phyloP scores from a whole-genome alignment of 1,140 invertebrate genomes.

The Neelides sp. region DNA sequence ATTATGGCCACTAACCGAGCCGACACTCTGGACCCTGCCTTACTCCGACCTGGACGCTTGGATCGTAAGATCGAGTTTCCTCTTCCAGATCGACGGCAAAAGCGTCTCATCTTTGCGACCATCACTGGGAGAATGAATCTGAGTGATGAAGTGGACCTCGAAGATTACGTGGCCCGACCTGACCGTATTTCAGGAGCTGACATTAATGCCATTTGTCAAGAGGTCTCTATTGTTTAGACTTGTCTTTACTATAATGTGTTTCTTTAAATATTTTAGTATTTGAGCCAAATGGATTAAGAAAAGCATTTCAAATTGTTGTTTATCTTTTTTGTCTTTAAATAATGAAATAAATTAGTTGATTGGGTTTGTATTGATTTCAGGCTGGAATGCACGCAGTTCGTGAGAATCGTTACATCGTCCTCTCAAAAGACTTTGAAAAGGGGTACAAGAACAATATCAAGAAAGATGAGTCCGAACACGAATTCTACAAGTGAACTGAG shows the following conservation, averaged over 20 bases:
- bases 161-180: constrained; percentile 95
- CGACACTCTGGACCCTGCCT: constrained; percentile 94
- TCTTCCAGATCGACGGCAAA: constrained; percentile 90
- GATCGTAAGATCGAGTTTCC: constrained; percentile 99
- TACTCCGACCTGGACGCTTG: constrained; percentile 88
- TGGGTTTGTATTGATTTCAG: constrained; percentile 35
- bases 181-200: constrained; percentile 98
- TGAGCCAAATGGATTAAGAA: neutral
- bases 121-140: constrained; percentile 98
- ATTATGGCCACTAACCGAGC: constrained; percentile 99
- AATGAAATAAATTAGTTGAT: neutral
- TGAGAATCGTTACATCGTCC: constrained; percentile 96
- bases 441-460: constrained; percentile 99
- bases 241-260: constrained; percentile 4
- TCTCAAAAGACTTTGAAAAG: constrained; percentile 98
- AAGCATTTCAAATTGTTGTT: neutral
- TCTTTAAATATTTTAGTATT: neutral
- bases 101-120: constrained; percentile 93
- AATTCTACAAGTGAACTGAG: constrained; percentile 98
- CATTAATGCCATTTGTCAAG: constrained; percentile 99
- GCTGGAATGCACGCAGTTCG: constrained; percentile 90
- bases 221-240: constrained; percentile 48
- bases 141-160: constrained; percentile 97
- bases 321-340: constrained; percentile 3
- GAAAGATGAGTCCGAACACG: constrained; percentile 98